phyloP scores from a whole-genome alignment of 2,888 invertebrate species.

The Orthonevra nobilis region DNA sequence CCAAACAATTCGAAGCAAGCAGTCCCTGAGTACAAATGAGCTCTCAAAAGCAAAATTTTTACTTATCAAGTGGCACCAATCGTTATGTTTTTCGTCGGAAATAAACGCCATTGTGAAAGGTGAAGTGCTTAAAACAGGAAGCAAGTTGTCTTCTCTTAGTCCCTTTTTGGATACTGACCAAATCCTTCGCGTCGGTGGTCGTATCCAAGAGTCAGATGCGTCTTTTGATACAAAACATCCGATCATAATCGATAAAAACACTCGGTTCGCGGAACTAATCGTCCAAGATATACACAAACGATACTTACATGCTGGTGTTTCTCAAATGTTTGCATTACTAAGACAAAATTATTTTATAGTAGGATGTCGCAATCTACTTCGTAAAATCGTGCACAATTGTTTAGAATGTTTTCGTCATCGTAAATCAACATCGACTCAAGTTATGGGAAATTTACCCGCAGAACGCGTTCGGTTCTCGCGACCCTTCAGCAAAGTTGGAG shows the following conservation, averaged over 20 bases:
- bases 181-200: constrained; percentile 11
- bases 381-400: background rate
- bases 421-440: background rate
- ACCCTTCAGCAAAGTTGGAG: constrained; percentile 4
- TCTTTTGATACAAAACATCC: background rate
- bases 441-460: constrained; percentile 1
- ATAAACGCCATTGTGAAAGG: background rate
- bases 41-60: background rate
- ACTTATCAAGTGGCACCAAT: background rate
- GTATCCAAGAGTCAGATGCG: background rate
- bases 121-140: background rate
- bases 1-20: background rate
- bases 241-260: background rate
- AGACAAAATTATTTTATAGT: background rate
- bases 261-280: background rate
- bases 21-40: constrained; percentile 3
- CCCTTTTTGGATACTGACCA: background rate
- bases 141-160: background rate
- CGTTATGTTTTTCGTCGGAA: background rate
- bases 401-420: constrained; percentile 11
- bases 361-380: background rate
- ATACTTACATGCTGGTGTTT: too few species aligned
- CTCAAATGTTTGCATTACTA: background rate
- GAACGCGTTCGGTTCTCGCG: constrained; percentile 3
- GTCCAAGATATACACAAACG: background rate